Conservation (phyloP, 2,888 invertebrate genomes). For the Mythimna ferrago region DNA sequence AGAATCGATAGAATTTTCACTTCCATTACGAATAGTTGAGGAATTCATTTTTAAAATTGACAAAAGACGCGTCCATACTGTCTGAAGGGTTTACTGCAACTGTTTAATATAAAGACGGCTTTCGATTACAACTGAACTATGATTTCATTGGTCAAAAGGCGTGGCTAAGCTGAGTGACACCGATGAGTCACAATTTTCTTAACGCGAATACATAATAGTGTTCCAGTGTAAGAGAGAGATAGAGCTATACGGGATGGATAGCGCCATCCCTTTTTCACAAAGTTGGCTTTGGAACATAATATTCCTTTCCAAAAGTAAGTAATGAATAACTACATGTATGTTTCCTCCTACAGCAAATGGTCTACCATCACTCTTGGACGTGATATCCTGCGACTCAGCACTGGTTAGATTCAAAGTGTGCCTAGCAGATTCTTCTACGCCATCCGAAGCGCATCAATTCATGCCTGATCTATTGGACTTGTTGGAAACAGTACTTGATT, state of each 20-base stretch:
- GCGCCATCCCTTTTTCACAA: neutral
- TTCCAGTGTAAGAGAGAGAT: neutral
- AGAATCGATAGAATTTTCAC: too few species aligned
- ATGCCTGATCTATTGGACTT: constrained; percentile 92
- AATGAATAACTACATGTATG: neutral
- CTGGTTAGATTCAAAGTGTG: constrained; percentile 94
- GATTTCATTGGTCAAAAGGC: too few species aligned
- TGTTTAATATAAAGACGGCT: too few species aligned
- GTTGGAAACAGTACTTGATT: constrained; percentile 92
- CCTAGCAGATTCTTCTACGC: constrained; percentile 83
- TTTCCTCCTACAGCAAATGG: constrained; percentile 76
- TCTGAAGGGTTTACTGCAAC: too few species aligned
- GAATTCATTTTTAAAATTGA: too few species aligned
- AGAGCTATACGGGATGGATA: neutral
- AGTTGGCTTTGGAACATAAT: too few species aligned
- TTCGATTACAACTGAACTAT: too few species aligned
- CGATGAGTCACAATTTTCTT: too few species aligned
- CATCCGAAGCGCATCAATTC: constrained; percentile 91
- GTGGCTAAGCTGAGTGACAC: too few species aligned
- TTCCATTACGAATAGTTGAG: too few species aligned
- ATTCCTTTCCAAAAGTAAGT: neutral
- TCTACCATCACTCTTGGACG: constrained; percentile 93
- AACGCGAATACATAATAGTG: too few species aligned
- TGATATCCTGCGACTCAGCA: constrained; percentile 94
- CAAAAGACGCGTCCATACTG: too few species aligned